phyloP scores from a whole-genome alignment of 2,888 invertebrate genomes.

The Adelognathus sp. region DNA sequence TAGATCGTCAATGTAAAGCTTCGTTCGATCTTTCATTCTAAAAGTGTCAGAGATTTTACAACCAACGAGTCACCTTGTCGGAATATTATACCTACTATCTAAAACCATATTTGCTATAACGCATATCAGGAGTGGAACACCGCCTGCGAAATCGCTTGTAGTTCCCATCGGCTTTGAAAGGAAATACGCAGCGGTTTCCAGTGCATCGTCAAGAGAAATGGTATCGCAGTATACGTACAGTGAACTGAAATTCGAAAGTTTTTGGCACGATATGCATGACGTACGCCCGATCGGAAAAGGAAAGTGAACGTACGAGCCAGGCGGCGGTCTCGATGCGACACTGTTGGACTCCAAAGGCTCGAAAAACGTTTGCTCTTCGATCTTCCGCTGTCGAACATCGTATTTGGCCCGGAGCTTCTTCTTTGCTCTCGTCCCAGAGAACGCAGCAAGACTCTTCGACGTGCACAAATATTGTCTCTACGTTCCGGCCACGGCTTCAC shows the following conservation, averaged over 20 bases:
- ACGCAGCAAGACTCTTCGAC: constrained; percentile 19
- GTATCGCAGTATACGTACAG: not conserved
- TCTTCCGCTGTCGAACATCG: constrained; percentile 21
- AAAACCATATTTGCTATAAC: not conserved
- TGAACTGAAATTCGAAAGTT: constrained; percentile 3
- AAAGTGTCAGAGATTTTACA: no score
- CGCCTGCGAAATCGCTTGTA: constrained; percentile 14
- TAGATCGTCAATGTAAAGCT: no score
- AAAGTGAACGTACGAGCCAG: constrained; percentile 39
- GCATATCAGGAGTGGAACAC: constrained; percentile 33
- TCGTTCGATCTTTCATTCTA: no score
- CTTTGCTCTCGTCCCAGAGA: constrained; percentile 24
- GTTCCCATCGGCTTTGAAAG: not conserved
- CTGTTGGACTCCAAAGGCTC: not conserved
- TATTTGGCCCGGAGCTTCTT: constrained; percentile 10
- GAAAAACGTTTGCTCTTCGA: not conserved
- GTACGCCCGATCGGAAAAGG: constrained; percentile 1
- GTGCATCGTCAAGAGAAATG: no score
- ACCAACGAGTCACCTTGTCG: constrained; percentile 3
- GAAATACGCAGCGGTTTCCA: not conserved
- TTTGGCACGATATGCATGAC: not conserved
- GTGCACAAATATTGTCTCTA: constrained; percentile 51
- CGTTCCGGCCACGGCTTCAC: not conserved
- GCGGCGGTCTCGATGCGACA: constrained; percentile 5
- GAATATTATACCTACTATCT: constrained; percentile 29